A percentile compares a stretch with the other conserved stretches of the same genome.
phyloP scores from a whole-genome alignment of 2,797 vertebrate genomes.

The Petrocephalus sullivani region DNA sequence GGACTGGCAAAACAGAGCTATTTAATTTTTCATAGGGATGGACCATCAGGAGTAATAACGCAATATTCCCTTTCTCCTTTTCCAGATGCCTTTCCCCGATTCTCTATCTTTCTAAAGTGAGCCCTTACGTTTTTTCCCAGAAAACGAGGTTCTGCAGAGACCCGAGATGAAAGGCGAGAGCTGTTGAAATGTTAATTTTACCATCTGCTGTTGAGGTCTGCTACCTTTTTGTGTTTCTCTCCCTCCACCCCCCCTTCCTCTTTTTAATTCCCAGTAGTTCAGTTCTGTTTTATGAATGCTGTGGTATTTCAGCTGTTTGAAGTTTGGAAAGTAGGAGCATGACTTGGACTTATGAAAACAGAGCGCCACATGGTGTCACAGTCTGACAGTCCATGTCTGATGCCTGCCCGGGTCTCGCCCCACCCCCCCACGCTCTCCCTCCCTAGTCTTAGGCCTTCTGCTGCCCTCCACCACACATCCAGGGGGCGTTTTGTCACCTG shows the following conservation, averaged over 20 bases:
- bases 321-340: constrained; percentile 73
- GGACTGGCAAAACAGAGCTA: constrained; percentile 93
- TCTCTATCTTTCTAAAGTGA: constrained; percentile 84
- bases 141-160: constrained; percentile 82
- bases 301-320: constrained; percentile 93
- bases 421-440: constrained; percentile 31
- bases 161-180: constrained; percentile 89
- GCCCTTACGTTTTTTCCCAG: constrained; percentile 67
- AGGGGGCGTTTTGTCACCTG: not conserved
- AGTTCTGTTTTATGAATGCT: constrained; percentile 94
- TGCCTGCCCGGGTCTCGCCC: constrained; percentile 26
- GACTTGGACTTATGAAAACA: constrained; percentile 78
- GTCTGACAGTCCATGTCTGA: constrained; percentile 35
- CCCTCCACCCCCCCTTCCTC: constrained; percentile 62
- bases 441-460: constrained; percentile 1
- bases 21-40: constrained; percentile 96
- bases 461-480: not conserved
- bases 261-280: constrained; percentile 85
- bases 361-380: constrained; percentile 65
- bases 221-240: constrained; percentile 76
- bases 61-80: constrained; percentile 89
- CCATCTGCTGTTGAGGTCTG: constrained; percentile 94
- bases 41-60: constrained; percentile 92
- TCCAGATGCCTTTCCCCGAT: constrained; percentile 94
- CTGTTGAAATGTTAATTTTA: constrained; percentile 99